Evolutionary conservation across 1,140 invertebrate genomes (phyloP).

Genomic region (Lasioglossum baleicum): DNA sequence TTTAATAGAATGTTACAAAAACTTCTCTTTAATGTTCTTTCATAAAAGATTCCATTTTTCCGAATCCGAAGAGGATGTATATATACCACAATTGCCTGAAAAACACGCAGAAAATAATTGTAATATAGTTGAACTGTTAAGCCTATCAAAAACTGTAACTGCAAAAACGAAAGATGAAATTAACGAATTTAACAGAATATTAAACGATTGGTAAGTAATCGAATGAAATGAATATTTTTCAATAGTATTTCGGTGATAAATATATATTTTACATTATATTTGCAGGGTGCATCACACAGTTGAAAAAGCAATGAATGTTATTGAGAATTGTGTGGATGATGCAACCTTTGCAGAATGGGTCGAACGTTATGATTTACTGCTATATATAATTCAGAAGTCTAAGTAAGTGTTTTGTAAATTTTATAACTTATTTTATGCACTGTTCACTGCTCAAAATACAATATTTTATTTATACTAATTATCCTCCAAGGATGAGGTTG

Average conservation of each 20-base stretch:
- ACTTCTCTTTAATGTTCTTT: slow-evolving; percentile 46
- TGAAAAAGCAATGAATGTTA: slow-evolving; percentile 62
- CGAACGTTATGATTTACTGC: slow-evolving; percentile 64
- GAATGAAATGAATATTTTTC: neutral
- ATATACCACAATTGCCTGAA: slow-evolving; percentile 23
- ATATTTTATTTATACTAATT: neutral
- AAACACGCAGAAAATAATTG: slow-evolving; percentile 35
- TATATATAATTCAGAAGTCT: slow-evolving; percentile 68
- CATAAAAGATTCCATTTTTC: slow-evolving; percentile 47
- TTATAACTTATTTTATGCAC: neutral
- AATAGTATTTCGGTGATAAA: neutral
- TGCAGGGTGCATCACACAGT: slow-evolving; percentile 64
- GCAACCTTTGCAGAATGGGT: slow-evolving; percentile 68
- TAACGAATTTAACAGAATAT: slow-evolving; percentile 58
- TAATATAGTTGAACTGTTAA: slow-evolving; percentile 63
- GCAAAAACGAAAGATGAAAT: slow-evolving; percentile 58
- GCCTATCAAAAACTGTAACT: slow-evolving; percentile 41
- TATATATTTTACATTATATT: neutral
- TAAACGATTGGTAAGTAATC: slow-evolving; percentile 65
- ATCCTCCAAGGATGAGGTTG: too few species aligned
- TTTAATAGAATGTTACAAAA: slow-evolving; percentile 68
- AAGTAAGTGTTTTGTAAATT: slow-evolving; percentile 18
- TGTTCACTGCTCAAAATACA: neutral
- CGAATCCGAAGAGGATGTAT: slow-evolving; percentile 23
- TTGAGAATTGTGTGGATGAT: slow-evolving; percentile 61